Conservation (phyloP, 2,797 vertebrate species). For the Linurgus olivaceus region DNA sequence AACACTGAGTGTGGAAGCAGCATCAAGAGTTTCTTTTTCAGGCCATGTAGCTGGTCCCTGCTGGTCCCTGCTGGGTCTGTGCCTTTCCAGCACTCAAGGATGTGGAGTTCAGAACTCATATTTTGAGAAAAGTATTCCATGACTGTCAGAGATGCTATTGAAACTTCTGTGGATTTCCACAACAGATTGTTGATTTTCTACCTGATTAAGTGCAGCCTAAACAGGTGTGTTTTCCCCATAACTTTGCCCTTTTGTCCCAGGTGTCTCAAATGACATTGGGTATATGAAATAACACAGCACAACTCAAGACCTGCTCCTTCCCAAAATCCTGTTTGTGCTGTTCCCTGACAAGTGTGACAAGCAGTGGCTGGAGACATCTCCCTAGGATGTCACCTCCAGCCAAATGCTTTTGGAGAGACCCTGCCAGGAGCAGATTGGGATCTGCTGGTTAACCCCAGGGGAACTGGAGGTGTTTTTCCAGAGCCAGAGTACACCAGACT, state of each 20-base stretch:
- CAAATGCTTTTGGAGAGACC: background rate
- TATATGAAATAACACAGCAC: background rate
- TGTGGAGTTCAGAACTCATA: fast-evolving
- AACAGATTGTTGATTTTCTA: background rate
- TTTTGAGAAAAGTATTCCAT: background rate
- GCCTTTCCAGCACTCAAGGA: background rate
- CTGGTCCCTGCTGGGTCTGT: background rate
- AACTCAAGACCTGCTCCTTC: background rate
- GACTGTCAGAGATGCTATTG: background rate
- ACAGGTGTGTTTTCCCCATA: background rate
- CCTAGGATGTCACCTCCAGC: background rate
- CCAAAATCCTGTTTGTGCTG: background rate
- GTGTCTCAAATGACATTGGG: background rate
- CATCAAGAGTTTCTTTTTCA: background rate
- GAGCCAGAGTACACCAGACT: background rate
- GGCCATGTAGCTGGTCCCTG: background rate
- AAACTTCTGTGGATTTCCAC: background rate
- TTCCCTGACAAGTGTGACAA: background rate
- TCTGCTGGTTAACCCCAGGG: background rate
- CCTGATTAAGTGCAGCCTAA: background rate
- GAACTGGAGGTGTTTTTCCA: background rate
- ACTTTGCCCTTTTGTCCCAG: background rate
- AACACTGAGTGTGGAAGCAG: background rate
- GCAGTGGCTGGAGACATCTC: background rate
- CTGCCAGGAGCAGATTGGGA: background rate